Conservation (phyloP, 2,113 vertebrate species). For the Stigmatopora nigra region DNA sequence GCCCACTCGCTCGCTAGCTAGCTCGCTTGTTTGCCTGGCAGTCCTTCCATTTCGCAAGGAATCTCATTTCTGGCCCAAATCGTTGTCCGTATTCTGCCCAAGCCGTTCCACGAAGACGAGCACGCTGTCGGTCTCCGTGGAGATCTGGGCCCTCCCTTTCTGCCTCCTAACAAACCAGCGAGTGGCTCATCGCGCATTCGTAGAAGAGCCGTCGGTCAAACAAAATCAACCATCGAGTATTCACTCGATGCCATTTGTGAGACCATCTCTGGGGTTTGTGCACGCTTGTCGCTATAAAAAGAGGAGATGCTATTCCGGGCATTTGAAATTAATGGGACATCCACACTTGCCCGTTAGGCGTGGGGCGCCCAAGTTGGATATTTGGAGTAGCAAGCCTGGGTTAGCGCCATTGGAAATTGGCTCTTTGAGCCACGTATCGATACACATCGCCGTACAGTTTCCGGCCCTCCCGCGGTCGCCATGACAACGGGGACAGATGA, state of each 20-base stretch:
- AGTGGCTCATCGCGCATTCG: too few relatives aligned
- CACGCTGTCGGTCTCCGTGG: too few relatives aligned
- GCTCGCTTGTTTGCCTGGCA: constrained; percentile 42
- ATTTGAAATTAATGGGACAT: constrained; percentile 51
- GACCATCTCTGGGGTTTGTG: constrained; percentile 2
- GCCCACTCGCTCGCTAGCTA: neutral
- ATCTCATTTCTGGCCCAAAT: constrained; percentile 1
- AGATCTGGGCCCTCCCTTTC: too few relatives aligned
- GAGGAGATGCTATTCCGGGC: constrained; percentile 1
- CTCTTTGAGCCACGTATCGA: too few relatives aligned
- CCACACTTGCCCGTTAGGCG: constrained; percentile 3
- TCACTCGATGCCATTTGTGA: constrained; percentile 34
- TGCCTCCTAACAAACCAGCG: too few relatives aligned
- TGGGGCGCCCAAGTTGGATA: constrained; percentile 14
- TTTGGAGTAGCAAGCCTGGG: neutral
- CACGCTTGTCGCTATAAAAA: constrained; percentile 7
- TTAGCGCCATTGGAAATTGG: neutral
- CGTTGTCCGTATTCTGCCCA: neutral
- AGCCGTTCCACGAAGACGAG: too few relatives aligned
- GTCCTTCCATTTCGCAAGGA: neutral
- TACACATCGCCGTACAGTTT: too few relatives aligned
- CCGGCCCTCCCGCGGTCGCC: constrained; percentile 32
- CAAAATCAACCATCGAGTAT: constrained; percentile 29
- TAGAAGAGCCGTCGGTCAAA: too few relatives aligned
- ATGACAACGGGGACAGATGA: constrained; percentile 65